Percentiles rank a stretch among this genome's conserved stretches.
Conservation (phyloP, 1,140 invertebrate genomes). For the Drosophila orosa region DNA sequence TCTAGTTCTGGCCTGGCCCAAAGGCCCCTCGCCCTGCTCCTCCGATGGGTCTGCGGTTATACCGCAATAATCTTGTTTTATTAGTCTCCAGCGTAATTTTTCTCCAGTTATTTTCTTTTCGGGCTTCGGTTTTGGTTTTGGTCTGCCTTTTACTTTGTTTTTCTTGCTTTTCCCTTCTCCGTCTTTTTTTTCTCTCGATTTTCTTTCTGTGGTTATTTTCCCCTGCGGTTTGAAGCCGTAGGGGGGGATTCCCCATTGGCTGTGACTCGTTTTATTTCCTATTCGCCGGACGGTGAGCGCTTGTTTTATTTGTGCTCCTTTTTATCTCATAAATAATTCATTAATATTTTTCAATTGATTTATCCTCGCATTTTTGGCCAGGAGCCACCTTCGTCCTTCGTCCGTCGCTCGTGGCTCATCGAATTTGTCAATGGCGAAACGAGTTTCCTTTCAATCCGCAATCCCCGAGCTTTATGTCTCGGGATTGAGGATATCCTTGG, state of each 20-base stretch:
- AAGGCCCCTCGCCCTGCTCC: neutral
- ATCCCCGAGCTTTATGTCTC: conserved; percentile 21
- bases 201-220: conserved; percentile 39
- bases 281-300: conserved; percentile 4
- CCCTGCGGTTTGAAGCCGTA: conserved; percentile 21
- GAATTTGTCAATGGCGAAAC: conserved; percentile 62
- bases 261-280: conserved; percentile 23
- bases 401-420: conserved; percentile 1
- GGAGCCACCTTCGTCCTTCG: conserved; percentile 2
- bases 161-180: conserved; percentile 13
- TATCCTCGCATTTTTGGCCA: conserved; percentile 54
- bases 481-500: conserved; percentile 45
- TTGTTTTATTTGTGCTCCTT: conserved; percentile 25
- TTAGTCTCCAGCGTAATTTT: conserved; percentile 75
- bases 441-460: conserved; percentile 37
- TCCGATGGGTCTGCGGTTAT: conserved; percentile 62
- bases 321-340: conserved; percentile 74
- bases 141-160: conserved; percentile 21
- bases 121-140: conserved; percentile 26
- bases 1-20: conserved; percentile 43
- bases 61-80: conserved; percentile 77
- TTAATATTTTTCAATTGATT: conserved; percentile 78
- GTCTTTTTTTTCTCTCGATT: neutral
- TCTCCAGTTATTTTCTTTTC: conserved; percentile 59
- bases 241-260: conserved; percentile 32